These are phyloP conservation scores for Myopa testacea DNA, from an alignment of 2,888 invertebrate species.

Conservation along the genomic window DNA sequence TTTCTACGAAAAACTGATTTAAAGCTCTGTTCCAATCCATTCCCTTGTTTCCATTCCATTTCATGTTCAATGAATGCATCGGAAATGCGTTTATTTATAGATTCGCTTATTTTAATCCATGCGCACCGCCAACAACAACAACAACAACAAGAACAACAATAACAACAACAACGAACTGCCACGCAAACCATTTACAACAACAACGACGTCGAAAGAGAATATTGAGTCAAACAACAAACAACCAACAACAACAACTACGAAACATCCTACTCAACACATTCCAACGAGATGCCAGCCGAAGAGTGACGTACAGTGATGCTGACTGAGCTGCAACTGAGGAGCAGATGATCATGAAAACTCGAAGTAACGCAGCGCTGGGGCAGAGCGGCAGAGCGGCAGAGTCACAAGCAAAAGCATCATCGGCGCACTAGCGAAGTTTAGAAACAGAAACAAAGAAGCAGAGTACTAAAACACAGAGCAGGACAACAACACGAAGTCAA, in stretches of 20 bases:
- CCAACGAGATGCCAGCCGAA: background rate
- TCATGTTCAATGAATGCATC: background rate
- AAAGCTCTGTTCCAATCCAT: background rate
- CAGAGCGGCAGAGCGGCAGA: background rate
- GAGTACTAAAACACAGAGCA: background rate
- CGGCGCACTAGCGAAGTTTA: background rate
- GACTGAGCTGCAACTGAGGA: background rate
- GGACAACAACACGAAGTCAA: too few relatives aligned
- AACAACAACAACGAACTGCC: too few relatives aligned
- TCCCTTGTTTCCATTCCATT: background rate
- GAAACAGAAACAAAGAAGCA: background rate
- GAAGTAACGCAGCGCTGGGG: background rate
- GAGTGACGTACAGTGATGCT: background rate
- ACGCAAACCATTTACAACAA: too few relatives aligned
- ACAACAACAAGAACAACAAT: background rate
- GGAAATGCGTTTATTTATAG: background rate
- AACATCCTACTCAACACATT: background rate
- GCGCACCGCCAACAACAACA: background rate
- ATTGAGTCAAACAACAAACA: background rate
- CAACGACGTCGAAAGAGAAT: background rate
- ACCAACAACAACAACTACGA: background rate
- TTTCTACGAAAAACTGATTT: too few relatives aligned
- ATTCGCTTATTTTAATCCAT: background rate
- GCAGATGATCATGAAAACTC: constrained; percentile 41
- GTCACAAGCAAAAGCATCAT: background rate